A percentile compares a stretch with the other conserved stretches of the same genome.
phyloP scores from a whole-genome alignment of 2,888 invertebrate genomes.

The Watsonalla cultraria region DNA sequence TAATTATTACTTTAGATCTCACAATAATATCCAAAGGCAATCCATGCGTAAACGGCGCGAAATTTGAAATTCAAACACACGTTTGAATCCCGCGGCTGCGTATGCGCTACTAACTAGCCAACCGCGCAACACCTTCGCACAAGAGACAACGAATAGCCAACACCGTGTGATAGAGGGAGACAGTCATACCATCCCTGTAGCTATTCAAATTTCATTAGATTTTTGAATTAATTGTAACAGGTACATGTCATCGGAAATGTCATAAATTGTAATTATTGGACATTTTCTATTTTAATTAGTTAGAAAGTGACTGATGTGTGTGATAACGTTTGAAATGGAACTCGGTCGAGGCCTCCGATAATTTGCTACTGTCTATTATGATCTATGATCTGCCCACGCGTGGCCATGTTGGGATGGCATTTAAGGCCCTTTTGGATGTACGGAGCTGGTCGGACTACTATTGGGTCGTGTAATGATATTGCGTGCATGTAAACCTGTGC shows the following conservation, averaged over 20 bases:
- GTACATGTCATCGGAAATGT: slow-evolving; percentile 35
- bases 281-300: slow-evolving; percentile 21
- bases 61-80: slow-evolving; percentile 48
- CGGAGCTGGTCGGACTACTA: not conserved
- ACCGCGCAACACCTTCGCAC: slow-evolving; percentile 37
- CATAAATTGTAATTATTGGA: slow-evolving; percentile 14
- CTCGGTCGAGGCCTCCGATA: no score
- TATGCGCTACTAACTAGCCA: slow-evolving; percentile 64
- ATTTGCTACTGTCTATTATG: not conserved
- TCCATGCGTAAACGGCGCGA: slow-evolving; percentile 39
- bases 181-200: slow-evolving; percentile 45
- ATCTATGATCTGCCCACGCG: slow-evolving; percentile 1
- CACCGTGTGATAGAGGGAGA: slow-evolving; percentile 27
- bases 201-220: slow-evolving; percentile 33
- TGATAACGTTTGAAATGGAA: not conserved
- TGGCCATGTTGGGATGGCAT: not conserved
- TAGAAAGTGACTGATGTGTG: slow-evolving; percentile 21
- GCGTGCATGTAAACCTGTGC: no score
- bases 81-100: slow-evolving; percentile 55
- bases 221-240: slow-evolving; percentile 43
- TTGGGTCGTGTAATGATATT: no score
- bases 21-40: slow-evolving; percentile 22
- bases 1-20: slow-evolving; percentile 19
- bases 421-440: not conserved
- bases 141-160: slow-evolving; percentile 32